Evolutionary conservation across 2,888 invertebrate genomes (phyloP), one percentile per base, ranked within the genome.

Genomic region (Megalurothrips usitatus): DNA sequence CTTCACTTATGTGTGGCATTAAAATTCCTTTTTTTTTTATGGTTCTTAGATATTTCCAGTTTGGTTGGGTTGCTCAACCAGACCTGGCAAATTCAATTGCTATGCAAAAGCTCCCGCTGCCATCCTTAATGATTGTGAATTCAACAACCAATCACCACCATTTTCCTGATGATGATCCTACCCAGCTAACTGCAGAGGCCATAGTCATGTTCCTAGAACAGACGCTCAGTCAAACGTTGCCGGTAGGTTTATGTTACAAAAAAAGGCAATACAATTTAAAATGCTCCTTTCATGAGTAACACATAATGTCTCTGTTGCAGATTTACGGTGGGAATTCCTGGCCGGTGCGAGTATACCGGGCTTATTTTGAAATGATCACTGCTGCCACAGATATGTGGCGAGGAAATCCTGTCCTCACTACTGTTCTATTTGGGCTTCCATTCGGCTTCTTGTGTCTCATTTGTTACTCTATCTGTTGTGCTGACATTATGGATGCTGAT

Each of bases 381-480:
- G 92, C 94, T 0, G 88, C 98, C 47, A 89, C 90, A 23, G 94
- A 93, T 84, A 96, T 97, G 96, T 97, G 96, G 96, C 90, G 89
- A 83, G 96, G 96, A 14, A 97, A 97, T 89, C 97, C 98, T 0
- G 95, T 98, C 83, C 89, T 99, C 82, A 97, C 98, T 8, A 91
- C 96, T 49, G 92, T 99, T 8, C 91, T 99, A 80, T 97, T 99
- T 87, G 98, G 98, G 0, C 90, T 99, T 82, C 99, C 99, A 0
- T 89, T 96, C 78, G 96, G 96, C 58, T 98, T 99, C 87, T 90
- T 99, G 28, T 94, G 95, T 34, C 91, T 99, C 28, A 98, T 99
- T 85, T 93, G 96, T 86, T 99, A 99, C 87, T 96, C 97, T 1
- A 93, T 98, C 83, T 99, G 97, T 88, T 99, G 98, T 87, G 94